Conservation (phyloP, 2,113 vertebrate genomes). For the Aspidoscelis tigris region DNA sequence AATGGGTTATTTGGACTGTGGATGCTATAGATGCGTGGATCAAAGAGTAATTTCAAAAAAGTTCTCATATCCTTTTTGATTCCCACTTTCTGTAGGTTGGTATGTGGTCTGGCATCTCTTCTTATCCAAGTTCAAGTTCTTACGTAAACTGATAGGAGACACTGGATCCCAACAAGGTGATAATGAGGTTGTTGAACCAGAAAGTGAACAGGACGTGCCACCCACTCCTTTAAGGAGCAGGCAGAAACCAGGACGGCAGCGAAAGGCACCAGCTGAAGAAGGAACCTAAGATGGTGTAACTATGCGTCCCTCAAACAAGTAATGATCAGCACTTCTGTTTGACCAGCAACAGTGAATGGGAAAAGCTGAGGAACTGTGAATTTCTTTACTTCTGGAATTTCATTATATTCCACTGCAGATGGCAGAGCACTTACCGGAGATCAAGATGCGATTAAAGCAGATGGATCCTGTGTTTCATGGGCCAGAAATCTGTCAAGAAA, state of each 20-base stretch:
- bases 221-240: slow-evolving; percentile 73
- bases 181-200: slow-evolving; percentile 83
- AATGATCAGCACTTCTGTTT: slow-evolving; percentile 32
- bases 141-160: slow-evolving; percentile 93
- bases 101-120: slow-evolving; percentile 99
- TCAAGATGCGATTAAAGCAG: slow-evolving; percentile 42
- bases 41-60: slow-evolving; percentile 1
- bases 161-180: slow-evolving; percentile 88
- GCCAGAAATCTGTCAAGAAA: slow-evolving; percentile 7
- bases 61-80: slow-evolving; percentile 13
- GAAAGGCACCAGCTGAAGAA: slow-evolving; percentile 77
- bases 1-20: neutral
- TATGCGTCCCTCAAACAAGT: slow-evolving; percentile 1
- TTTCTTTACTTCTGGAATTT: slow-evolving; percentile 51
- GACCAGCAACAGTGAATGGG: slow-evolving; percentile 49
- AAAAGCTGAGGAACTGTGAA: slow-evolving; percentile 28
- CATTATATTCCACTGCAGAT: neutral
- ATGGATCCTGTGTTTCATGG: neutral
- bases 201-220: slow-evolving; percentile 76
- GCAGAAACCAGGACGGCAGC: slow-evolving; percentile 83
- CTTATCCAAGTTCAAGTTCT: slow-evolving; percentile 98
- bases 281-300: too few species aligned
- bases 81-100: slow-evolving; percentile 85
- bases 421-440: slow-evolving; percentile 56
- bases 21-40: neutral